phyloP scores from a whole-genome alignment of 2,113 vertebrate species.

The Zosterops hypoxanthus region DNA sequence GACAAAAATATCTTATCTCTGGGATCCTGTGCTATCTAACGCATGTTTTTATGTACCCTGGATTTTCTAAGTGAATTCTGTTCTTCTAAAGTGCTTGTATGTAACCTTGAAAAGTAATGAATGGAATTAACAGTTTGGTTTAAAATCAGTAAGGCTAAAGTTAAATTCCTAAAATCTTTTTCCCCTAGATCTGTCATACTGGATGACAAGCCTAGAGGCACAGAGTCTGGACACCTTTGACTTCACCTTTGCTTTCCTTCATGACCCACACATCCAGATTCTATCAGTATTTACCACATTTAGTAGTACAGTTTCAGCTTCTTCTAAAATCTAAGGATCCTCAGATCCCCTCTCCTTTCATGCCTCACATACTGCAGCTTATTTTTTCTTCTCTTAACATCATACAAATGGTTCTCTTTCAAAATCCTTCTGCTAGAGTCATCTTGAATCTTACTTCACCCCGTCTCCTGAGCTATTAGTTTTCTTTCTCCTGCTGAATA shows the following conservation, averaged over 20 bases:
- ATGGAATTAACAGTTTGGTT: not conserved
- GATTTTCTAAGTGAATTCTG: not conserved
- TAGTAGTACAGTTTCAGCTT: not conserved
- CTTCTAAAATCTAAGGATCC: not conserved
- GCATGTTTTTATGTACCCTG: not conserved
- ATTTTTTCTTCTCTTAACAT: not conserved
- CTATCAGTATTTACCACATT: not conserved
- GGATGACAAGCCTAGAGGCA: not conserved
- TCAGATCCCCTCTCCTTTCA: not conserved
- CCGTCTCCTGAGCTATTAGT: not conserved
- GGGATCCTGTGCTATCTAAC: not conserved
- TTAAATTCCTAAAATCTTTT: not conserved
- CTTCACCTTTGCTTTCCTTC: not conserved
- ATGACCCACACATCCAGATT: not conserved
- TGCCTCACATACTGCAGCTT: not conserved
- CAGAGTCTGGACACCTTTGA: not conserved
- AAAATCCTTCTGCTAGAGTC: not conserved
- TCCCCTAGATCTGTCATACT: not conserved
- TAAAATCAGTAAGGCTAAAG: not conserved
- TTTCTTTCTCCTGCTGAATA: not conserved
- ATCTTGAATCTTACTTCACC: not conserved
- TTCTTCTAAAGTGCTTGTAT: not conserved
- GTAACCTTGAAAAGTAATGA: not conserved
- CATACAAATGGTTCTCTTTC: not conserved
- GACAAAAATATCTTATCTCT: not conserved